A percentile compares a stretch with the other conserved stretches of the same genome.
These are phyloP conservation scores for Tachina grossa DNA, from an alignment of 2,888 invertebrate genomes.

Conservation along the genomic window DNA sequence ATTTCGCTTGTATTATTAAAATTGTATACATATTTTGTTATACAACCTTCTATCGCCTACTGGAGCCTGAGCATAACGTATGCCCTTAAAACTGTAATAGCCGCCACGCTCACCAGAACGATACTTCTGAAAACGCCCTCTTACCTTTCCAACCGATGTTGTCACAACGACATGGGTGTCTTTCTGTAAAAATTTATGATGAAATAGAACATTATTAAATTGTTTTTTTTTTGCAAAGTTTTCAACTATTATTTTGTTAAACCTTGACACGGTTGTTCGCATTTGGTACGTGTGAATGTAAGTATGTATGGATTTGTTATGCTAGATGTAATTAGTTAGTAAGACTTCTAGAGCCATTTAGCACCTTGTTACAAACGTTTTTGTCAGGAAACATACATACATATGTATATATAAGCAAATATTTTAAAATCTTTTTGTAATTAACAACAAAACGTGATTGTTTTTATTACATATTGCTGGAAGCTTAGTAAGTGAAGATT, in stretches of 20 bases:
- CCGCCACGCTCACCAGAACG: conserved; percentile 81
- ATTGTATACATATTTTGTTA: conserved; percentile 19
- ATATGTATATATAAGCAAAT: background rate
- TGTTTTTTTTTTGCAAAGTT: background rate
- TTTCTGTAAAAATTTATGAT: conserved; percentile 76
- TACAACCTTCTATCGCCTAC: conserved; percentile 79
- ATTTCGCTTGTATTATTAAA: background rate
- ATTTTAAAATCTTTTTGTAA: conserved; percentile 12
- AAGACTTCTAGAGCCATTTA: conserved; percentile 55
- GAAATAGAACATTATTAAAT: conserved; percentile 17
- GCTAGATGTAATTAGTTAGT: conserved; percentile 14
- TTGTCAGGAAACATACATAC: background rate
- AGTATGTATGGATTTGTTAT: conserved; percentile 9
- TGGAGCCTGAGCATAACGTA: conserved; percentile 82
- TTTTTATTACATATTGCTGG: background rate
- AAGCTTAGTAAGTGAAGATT: too few relatives aligned
- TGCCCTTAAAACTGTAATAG: conserved; percentile 82
- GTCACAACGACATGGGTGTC: conserved; percentile 80
- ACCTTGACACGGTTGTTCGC: conserved; percentile 50
- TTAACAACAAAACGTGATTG: conserved; percentile 18
- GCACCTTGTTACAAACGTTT: conserved; percentile 42
- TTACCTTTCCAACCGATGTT: conserved; percentile 80
- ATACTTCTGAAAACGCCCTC: conserved; percentile 81
- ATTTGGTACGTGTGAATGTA: background rate
- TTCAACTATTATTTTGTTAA: background rate